Evolutionary conservation across 1,140 invertebrate genomes (phyloP).

Genomic region (Drosophila miranda): DNA sequence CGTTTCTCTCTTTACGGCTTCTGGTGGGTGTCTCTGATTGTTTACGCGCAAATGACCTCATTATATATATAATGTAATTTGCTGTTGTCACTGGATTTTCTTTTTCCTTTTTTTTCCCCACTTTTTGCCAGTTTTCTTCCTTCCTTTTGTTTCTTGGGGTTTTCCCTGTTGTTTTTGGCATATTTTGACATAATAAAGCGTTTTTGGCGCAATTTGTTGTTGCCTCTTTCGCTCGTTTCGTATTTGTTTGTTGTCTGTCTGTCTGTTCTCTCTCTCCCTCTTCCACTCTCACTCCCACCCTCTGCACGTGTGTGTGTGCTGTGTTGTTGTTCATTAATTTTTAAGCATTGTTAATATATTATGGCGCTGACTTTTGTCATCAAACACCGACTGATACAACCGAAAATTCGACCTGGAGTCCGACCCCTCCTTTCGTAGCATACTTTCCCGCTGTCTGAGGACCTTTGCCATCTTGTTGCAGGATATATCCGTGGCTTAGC

Average conservation of each 20-base stretch:
- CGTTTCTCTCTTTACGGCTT: neutral
- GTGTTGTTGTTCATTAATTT: slow-evolving; percentile 75
- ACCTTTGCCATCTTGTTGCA: neutral
- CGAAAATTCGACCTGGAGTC: neutral
- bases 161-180: slow-evolving; percentile 26
- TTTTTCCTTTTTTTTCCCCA: slow-evolving; percentile 5
- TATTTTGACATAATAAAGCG: slow-evolving; percentile 73
- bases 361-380: slow-evolving; percentile 44
- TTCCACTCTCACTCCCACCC: neutral
- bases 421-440: slow-evolving; percentile 1
- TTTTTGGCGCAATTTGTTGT: slow-evolving; percentile 64
- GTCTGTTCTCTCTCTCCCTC: neutral
- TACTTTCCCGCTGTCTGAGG: slow-evolving; percentile 13
- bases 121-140: slow-evolving; percentile 24
- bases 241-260: slow-evolving; percentile 32
- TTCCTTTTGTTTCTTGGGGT: slow-evolving; percentile 30
- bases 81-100: slow-evolving; percentile 41
- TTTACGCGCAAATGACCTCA: slow-evolving; percentile 79
- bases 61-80: slow-evolving; percentile 75
- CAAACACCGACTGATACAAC: slow-evolving; percentile 6
- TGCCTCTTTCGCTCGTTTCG: slow-evolving; percentile 11
- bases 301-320: slow-evolving; percentile 12
- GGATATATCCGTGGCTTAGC: too few relatives aligned
- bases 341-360: slow-evolving; percentile 72
- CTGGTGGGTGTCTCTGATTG: slow-evolving; percentile 52